Evolutionary conservation across 2,113 vertebrate genomes (phyloP).

Genomic region (Rafetus swinhoei): DNA sequence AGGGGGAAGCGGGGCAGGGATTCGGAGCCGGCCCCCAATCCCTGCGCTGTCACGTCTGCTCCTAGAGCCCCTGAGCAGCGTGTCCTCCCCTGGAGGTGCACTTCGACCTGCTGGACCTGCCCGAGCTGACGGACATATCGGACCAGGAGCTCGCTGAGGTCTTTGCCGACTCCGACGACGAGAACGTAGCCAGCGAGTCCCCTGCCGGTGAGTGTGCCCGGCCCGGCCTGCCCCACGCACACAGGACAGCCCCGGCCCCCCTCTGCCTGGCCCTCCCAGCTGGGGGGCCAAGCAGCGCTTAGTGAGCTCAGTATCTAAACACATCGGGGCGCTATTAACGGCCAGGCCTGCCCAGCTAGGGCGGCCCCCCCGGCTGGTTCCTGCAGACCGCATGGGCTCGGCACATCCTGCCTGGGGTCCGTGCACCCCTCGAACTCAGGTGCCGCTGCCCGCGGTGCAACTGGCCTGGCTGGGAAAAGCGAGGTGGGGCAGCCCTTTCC

Average conservation of each 20-base stretch:
- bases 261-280: neutral
- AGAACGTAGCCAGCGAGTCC: slow-evolving; percentile 84
- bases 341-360: too few relatives aligned
- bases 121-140: slow-evolving; percentile 96
- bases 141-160: slow-evolving; percentile 97
- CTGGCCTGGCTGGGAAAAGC: neutral
- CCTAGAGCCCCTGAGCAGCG: slow-evolving; percentile 95
- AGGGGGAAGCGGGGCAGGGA: too few relatives aligned
- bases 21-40: neutral
- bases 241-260: too few relatives aligned
- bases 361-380: too few relatives aligned
- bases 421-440: neutral
- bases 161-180: slow-evolving; percentile 95
- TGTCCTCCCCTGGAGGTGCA: slow-evolving; percentile 98
- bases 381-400: too few relatives aligned
- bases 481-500: neutral
- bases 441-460: neutral
- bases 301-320: neutral
- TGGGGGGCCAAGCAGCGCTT: neutral
- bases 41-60: neutral
- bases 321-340: too few relatives aligned
- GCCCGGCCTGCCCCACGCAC: neutral
- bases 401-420: neutral
- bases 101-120: slow-evolving; percentile 97
- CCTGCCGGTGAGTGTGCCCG: slow-evolving; percentile 81